Evolutionary conservation across 2,888 invertebrate species (phyloP), one percentile per base, ranked within the genome.

Genomic region (Syrista parreyssii): DNA sequence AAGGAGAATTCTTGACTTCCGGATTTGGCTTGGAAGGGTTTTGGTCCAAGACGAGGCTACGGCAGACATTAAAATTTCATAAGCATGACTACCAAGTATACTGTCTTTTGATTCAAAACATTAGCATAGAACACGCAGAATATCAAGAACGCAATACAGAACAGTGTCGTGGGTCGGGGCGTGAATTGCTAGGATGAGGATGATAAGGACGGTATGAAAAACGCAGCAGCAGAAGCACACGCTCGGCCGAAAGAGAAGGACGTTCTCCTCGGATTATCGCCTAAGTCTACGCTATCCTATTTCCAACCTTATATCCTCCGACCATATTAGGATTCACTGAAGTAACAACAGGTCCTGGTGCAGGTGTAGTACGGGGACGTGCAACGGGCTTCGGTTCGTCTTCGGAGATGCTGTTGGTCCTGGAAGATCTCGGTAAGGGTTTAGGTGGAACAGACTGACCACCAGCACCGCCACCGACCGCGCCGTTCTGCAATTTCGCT

Each of bases 1-100:
- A 96, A 96, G 0, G 95, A 95, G 86, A 96, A 96, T 85, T 96
- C 95, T 78, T 95, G 96, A 85, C 93, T 94, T 79, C 94, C 93
- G 6, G 95, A 93, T 55, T 96, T 95, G 71, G 96, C 95, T 12
- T 96, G 96, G 91, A 97, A 97, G 35, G 97, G 97, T 90, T 97
- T 97, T 68, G 97, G 97, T 3, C 97, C 97, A 74, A 97, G 93
- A 34, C 97, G 95, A 73, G 97, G 97, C 97, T 71, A 71, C 31
- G 71, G 15, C 71, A 71, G 12, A 75, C 23, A 32, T 69, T 55
- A 55, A 23, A 55, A 9, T 55, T 55, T 1, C 55, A 23, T 23
- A 23, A 55, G 55, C 2, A 23, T 23, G 55, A 55, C 23, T 23
- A 23, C 55, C 55, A 23, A 55, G 23, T 2, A 2, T 23, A 23